Conservation (phyloP, 23 tunicate genomes). For the Botrylloides violaceus region DNA sequence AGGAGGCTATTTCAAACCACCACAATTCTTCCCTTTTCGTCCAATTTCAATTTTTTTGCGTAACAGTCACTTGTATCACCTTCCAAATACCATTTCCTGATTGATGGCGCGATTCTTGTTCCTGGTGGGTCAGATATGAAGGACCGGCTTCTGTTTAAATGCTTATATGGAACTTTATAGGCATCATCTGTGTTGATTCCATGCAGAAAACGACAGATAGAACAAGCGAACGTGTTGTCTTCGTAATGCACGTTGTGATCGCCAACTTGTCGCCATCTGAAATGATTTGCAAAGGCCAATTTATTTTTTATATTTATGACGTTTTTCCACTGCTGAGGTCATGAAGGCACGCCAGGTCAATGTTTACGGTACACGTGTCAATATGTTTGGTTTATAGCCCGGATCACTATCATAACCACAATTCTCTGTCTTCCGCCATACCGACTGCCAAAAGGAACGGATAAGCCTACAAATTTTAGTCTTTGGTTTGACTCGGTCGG, state of each 20-base stretch:
- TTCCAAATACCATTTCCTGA: background rate
- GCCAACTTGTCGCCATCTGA: background rate
- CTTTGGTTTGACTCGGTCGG: no score
- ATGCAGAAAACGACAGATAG: conserved; percentile 24
- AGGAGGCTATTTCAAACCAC: no score
- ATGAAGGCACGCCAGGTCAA: no score
- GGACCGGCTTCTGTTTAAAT: background rate
- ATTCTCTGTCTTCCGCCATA: no score
- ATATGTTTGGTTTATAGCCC: no score
- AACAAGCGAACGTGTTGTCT: conserved; percentile 18
- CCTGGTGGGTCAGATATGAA: background rate
- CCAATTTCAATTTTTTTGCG: background rate
- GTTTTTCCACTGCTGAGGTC: no score
- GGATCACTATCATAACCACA: no score
- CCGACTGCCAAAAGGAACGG: no score
- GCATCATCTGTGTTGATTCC: conserved; percentile 10
- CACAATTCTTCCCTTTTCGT: background rate
- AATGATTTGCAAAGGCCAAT: no score
- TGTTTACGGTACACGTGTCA: no score
- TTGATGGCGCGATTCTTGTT: background rate
- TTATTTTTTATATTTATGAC: no score
- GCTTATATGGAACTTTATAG: background rate
- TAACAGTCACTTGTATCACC: background rate
- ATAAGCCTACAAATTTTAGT: no score
- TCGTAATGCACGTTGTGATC: conserved; percentile 8